Conservation (phyloP, 2,888 invertebrate genomes). For the Argynnis bischoffii region DNA sequence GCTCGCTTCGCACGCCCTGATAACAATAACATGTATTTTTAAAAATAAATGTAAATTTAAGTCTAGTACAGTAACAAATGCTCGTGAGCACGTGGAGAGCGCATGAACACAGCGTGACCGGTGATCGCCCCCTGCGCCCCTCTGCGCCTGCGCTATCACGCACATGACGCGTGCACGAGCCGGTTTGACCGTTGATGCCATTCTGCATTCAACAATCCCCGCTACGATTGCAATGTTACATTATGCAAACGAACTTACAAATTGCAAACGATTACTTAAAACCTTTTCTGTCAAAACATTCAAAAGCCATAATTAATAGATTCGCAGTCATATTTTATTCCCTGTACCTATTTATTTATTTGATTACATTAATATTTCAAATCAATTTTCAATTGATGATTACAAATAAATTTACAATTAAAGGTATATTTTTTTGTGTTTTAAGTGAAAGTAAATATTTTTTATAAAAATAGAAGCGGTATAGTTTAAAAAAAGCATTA, state of each 20-base stretch:
- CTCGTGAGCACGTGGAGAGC: constrained; percentile 66
- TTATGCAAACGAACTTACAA: constrained; percentile 11
- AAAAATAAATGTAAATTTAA: too few relatives aligned
- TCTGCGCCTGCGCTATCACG: constrained; percentile 43
- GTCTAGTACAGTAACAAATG: constrained; percentile 56
- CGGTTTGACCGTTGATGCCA: constrained; percentile 51
- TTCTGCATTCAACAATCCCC: constrained; percentile 22
- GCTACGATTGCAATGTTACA: constrained; percentile 19
- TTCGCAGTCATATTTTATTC: neutral
- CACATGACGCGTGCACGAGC: constrained; percentile 58
- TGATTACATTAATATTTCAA: too few relatives aligned
- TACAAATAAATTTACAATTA: too few relatives aligned
- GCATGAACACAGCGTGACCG: constrained; percentile 67
- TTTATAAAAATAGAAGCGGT: too few relatives aligned
- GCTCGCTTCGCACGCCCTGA: too few relatives aligned
- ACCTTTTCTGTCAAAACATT: neutral
- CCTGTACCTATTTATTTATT: too few relatives aligned
- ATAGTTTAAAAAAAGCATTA: too few relatives aligned
- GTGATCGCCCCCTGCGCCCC: constrained; percentile 26
- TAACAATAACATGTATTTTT: neutral
- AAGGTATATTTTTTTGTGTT: too few relatives aligned
- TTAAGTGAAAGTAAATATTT: too few relatives aligned
- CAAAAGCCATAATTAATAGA: neutral
- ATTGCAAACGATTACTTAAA: constrained; percentile 5
- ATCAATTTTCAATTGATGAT: too few relatives aligned